These are phyloP conservation scores for Lipophrys pholis DNA, from an alignment of 2,113 vertebrate species.

Conservation along the genomic window DNA sequence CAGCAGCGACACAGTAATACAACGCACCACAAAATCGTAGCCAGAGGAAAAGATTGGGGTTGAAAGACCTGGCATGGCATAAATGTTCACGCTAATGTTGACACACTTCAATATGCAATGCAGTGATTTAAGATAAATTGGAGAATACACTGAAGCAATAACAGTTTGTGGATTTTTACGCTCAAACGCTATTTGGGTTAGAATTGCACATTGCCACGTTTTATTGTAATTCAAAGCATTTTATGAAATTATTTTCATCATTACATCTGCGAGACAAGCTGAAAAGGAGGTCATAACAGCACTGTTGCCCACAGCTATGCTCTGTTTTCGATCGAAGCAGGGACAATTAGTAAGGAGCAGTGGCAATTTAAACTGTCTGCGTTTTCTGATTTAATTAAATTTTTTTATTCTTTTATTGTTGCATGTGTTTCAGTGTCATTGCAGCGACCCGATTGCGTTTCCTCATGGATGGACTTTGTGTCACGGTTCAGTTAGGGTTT, in stretches of 20 bases:
- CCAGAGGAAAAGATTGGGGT: not conserved
- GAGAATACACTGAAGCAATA: not conserved
- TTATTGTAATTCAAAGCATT: not conserved
- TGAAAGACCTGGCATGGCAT: not conserved
- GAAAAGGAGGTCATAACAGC: constrained; percentile 2
- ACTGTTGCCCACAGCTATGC: not conserved
- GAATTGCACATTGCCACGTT: constrained; percentile 17
- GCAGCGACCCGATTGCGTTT: too few species aligned
- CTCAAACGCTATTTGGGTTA: not conserved
- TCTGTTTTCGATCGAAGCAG: constrained; percentile 12
- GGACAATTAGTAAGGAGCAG: not conserved
- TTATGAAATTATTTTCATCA: not conserved
- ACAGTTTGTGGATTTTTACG: not conserved
- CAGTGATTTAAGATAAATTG: not conserved
- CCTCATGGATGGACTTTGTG: too few species aligned
- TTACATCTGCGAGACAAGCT: not conserved
- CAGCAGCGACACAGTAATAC: not conserved
- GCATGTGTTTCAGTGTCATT: too few species aligned
- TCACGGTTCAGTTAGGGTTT: too few species aligned
- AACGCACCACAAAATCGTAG: not conserved
- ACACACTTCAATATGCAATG: constrained; percentile 1
- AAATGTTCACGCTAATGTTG: constrained; percentile 1
- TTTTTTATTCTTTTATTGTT: too few species aligned
- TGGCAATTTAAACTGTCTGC: not conserved
- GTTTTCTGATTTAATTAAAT: not conserved